Conservation (phyloP, 2,797 vertebrate species). For the Coluber constrictor region DNA sequence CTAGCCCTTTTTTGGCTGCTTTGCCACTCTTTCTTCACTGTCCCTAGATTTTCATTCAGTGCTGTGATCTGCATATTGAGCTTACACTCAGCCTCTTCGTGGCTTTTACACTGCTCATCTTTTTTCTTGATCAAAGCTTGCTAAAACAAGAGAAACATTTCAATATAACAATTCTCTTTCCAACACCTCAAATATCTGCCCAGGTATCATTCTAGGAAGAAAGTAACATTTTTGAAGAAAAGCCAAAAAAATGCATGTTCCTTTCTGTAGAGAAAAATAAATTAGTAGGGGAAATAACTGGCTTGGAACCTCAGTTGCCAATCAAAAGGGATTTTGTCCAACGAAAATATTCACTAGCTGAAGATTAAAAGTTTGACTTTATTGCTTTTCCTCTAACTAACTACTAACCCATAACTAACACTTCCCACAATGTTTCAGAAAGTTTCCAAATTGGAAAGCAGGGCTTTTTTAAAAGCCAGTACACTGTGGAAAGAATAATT, state of each 20-base stretch:
- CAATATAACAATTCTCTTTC: neutral
- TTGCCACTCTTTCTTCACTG: slow-evolving; percentile 95
- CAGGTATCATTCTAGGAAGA: neutral
- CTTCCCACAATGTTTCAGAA: neutral
- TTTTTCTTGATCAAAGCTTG: slow-evolving; percentile 81
- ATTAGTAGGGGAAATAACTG: neutral
- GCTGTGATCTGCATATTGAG: slow-evolving; percentile 86
- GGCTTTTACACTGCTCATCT: slow-evolving; percentile 79
- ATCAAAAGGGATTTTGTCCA: neutral
- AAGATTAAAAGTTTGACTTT: neutral
- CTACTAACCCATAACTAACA: neutral
- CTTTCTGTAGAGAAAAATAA: neutral
- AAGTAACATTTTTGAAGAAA: neutral
- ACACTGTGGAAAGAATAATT: neutral
- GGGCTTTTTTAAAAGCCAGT: neutral
- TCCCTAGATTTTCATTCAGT: slow-evolving; percentile 93
- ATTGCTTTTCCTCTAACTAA: neutral
- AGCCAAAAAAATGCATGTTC: neutral
- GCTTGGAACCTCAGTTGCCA: neutral
- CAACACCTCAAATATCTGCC: neutral
- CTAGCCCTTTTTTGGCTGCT: slow-evolving; percentile 86
- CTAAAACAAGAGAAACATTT: slow-evolving; percentile 65
- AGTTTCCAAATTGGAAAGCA: neutral
- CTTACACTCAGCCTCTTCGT: slow-evolving; percentile 85
- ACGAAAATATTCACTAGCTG: neutral